phyloP scores from a whole-genome alignment of 2,113 vertebrate species.

The Okapia johnstoni region DNA sequence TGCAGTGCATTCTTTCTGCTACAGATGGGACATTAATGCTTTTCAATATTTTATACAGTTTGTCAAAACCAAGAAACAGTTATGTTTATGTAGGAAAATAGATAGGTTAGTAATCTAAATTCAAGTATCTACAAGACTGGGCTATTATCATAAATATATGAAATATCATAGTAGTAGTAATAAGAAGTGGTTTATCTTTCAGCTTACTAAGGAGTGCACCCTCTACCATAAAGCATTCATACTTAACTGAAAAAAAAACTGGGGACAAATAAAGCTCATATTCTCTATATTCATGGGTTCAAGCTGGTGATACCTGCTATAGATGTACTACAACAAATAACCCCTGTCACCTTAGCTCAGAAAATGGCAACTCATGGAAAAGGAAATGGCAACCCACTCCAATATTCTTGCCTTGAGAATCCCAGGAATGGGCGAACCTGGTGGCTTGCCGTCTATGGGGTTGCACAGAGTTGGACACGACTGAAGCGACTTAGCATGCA shows the following conservation, averaged over 20 bases:
- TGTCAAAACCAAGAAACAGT: background rate
- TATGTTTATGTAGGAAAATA: background rate
- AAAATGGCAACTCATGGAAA: background rate
- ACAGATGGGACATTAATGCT: background rate
- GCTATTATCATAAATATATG: background rate
- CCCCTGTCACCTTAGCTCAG: background rate
- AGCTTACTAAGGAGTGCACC: background rate
- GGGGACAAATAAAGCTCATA: background rate
- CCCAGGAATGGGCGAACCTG: rapidly evolving
- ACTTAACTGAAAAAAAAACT: background rate
- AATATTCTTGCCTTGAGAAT: background rate
- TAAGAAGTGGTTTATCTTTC: background rate
- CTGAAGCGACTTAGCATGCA: background rate
- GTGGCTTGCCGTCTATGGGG: background rate
- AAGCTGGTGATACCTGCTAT: background rate
- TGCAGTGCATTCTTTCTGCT: background rate
- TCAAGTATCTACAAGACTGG: background rate
- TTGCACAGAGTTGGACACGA: background rate
- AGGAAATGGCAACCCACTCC: background rate
- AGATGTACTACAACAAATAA: background rate
- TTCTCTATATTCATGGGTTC: background rate
- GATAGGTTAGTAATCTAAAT: background rate
- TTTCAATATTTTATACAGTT: background rate
- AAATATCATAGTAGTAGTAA: background rate
- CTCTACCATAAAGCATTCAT: background rate